A percentile compares a stretch with the other conserved stretches of the same genome.
These are phyloP conservation scores for Fragum whitleyi DNA, from an alignment of 2,888 invertebrate species.

Conservation along the genomic window DNA sequence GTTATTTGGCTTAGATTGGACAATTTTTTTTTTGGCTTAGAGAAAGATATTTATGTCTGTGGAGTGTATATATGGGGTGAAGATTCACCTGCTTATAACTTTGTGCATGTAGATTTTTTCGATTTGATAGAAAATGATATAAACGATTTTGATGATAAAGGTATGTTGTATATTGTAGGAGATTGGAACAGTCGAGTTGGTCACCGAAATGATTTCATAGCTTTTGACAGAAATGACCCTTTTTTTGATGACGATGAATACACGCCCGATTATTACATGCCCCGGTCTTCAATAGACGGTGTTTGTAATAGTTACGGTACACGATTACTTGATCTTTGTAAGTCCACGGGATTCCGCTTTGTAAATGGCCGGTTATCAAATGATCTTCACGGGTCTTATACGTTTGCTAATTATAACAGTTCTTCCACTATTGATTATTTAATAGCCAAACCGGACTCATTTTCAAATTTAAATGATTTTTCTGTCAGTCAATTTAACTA, in stretches of 20 bases:
- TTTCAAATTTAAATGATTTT: background rate
- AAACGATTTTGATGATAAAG: constrained; percentile 23
- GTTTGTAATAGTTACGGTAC: constrained; percentile 6
- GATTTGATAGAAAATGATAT: constrained; percentile 34
- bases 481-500: background rate
- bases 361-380: constrained; percentile 24
- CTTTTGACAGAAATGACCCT: background rate
- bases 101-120: constrained; percentile 43
- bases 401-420: background rate
- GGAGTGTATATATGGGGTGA: constrained; percentile 37
- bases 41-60: constrained; percentile 14
- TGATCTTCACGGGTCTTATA: constrained; percentile 1
- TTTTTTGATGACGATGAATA: constrained; percentile 3
- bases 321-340: constrained; percentile 26
- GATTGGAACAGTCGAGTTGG: constrained; percentile 46
- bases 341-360: constrained; percentile 31
- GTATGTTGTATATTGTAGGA: constrained; percentile 37
- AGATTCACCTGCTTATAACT: constrained; percentile 33
- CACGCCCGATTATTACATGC: constrained; percentile 17
- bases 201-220: constrained; percentile 12
- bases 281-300: constrained; percentile 20
- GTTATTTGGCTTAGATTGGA: constrained; percentile 16
- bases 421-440: constrained; percentile 20
- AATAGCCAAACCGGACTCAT: background rate
- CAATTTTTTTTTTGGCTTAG: background rate